Evolutionary conservation across 2,888 invertebrate genomes (phyloP).

Genomic region (Drosophila greeni): DNA sequence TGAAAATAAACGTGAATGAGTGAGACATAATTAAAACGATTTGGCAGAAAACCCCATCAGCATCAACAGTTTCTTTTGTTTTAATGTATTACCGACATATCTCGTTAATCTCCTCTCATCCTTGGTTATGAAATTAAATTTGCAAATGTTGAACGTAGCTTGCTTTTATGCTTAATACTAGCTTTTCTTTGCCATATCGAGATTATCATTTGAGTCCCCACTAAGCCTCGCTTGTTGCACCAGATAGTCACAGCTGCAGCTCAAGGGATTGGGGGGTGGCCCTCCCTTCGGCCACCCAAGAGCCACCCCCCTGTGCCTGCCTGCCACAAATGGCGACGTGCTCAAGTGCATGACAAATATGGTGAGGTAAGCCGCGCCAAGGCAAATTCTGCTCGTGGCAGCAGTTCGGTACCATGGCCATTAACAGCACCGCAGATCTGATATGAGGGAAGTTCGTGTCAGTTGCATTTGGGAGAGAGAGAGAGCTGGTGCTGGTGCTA

Average conservation of each 20-base stretch:
- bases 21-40: background rate
- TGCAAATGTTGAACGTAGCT: background rate
- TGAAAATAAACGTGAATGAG: background rate
- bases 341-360: constrained; percentile 68
- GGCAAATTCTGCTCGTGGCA: constrained; percentile 44
- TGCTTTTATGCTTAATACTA: background rate
- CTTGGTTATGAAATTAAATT: background rate
- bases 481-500: constrained; percentile 4
- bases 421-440: constrained; percentile 47
- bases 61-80: background rate
- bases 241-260: constrained; percentile 34
- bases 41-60: too few relatives aligned
- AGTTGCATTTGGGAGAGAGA: constrained; percentile 14
- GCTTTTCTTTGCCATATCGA: background rate
- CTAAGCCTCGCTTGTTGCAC: constrained; percentile 39
- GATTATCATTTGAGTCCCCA: constrained; percentile 26
- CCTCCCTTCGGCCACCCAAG: background rate
- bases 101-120: background rate
- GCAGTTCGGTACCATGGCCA: constrained; percentile 43
- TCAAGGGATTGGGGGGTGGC: background rate
- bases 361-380: constrained; percentile 51
- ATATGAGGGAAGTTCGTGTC: constrained; percentile 13
- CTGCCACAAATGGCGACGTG: constrained; percentile 51
- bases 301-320: background rate
- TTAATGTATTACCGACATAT: too few relatives aligned